phyloP scores from a whole-genome alignment of 2,113 vertebrate species.

The Dromaius novaehollandiae region DNA sequence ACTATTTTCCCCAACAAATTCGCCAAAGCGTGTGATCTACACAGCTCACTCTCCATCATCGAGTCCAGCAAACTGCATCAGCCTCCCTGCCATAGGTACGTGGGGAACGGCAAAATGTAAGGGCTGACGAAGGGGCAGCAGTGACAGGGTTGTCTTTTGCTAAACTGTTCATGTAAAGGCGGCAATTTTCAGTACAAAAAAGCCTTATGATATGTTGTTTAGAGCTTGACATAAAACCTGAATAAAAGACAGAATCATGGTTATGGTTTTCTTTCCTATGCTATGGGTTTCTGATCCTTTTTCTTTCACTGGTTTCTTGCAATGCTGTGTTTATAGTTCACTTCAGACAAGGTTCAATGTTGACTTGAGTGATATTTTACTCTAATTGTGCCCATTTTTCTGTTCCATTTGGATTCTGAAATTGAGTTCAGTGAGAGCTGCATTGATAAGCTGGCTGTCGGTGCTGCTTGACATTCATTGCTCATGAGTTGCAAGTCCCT shows the following conservation, averaged over 20 bases:
- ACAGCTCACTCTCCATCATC: neutral
- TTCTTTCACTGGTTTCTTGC: neutral
- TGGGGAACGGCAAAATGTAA: neutral
- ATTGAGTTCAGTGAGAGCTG: neutral
- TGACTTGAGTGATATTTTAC: neutral
- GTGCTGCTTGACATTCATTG: neutral
- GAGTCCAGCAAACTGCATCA: neutral
- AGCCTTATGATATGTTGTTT: neutral
- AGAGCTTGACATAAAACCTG: neutral
- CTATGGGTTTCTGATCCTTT: neutral
- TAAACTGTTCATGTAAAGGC: neutral
- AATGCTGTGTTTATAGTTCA: neutral
- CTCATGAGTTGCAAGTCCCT: fast-evolving
- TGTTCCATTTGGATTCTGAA: neutral
- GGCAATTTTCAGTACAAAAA: neutral
- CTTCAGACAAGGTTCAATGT: neutral
- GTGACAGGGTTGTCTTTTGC: neutral
- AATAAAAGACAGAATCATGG: neutral
- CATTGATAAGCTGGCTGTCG: neutral
- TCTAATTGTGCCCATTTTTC: neutral
- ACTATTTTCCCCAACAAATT: neutral
- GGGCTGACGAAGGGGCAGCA: neutral
- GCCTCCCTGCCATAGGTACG: neutral
- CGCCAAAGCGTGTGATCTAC: neutral
- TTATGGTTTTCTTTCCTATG: neutral